A percentile compares a stretch with the other conserved stretches of the same genome.
Evolutionary conservation across 2,113 vertebrate species (phyloP).

Genomic region (Tursiops truncatus): DNA sequence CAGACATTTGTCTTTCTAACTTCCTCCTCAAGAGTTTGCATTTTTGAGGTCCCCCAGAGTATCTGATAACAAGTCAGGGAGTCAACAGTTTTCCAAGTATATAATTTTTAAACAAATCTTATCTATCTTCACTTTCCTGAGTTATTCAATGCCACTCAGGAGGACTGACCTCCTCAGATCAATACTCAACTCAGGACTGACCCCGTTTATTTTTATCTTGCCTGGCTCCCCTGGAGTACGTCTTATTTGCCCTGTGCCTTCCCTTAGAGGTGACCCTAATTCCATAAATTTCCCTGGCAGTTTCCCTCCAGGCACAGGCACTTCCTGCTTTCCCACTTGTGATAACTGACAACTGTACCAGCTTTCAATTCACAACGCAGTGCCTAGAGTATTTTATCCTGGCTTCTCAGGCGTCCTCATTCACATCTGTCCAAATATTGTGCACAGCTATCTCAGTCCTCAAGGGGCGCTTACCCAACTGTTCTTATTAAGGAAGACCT

Average conservation of each 20-base stretch:
- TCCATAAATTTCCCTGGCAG: slow-evolving; percentile 2
- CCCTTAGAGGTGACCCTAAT: not conserved
- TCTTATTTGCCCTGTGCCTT: not conserved
- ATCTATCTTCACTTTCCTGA: slow-evolving; percentile 14
- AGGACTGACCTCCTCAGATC: slow-evolving; percentile 30
- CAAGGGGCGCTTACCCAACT: not conserved
- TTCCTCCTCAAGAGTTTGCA: not conserved
- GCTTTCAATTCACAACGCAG: not conserved
- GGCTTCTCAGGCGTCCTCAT: not conserved
- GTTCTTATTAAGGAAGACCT: not conserved
- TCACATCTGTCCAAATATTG: slow-evolving; percentile 28
- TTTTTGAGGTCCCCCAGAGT: not conserved
- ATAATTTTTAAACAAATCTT: slow-evolving; percentile 27
- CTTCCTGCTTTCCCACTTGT: not conserved
- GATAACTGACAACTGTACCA: not conserved
- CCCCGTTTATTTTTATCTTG: slow-evolving; percentile 24
- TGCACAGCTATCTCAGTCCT: not conserved
- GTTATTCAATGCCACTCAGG: slow-evolving; percentile 3
- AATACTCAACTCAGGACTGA: slow-evolving; percentile 12
- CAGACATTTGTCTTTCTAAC: slow-evolving; percentile 33
- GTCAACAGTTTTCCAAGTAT: not conserved
- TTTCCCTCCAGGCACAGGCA: not conserved
- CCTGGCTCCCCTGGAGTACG: not conserved
- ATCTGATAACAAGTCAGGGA: not conserved
- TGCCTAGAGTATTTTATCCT: not conserved